Conservation (phyloP, 2,113 vertebrate species). For the Helogale parvula region DNA sequence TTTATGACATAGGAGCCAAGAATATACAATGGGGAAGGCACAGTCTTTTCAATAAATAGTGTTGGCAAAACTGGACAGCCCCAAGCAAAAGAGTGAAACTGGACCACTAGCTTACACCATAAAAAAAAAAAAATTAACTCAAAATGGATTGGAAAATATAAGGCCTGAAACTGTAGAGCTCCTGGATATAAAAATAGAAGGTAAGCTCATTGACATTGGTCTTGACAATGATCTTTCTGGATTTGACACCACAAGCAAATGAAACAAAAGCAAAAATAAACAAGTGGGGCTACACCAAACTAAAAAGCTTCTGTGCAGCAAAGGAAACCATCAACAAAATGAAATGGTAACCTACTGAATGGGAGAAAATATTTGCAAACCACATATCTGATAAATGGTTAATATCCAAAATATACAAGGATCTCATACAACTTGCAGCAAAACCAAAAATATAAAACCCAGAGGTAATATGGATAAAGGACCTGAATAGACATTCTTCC, state of each 20-base stretch:
- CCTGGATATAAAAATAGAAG: background rate
- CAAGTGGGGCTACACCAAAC: background rate
- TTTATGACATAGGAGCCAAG: background rate
- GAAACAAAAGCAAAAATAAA: background rate
- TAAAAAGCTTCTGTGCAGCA: background rate
- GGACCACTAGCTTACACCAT: background rate
- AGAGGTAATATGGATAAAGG: background rate
- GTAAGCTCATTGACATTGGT: background rate
- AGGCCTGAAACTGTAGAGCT: background rate
- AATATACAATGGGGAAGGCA: background rate
- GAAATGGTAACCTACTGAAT: background rate
- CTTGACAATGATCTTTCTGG: background rate
- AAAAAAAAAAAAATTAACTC: background rate
- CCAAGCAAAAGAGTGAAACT: background rate
- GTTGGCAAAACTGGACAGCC: background rate
- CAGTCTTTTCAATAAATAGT: background rate
- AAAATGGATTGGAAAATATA: background rate
- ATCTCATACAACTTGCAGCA: background rate
- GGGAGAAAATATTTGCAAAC: background rate
- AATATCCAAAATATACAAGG: background rate
- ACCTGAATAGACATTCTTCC: background rate
- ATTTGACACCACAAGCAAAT: background rate
- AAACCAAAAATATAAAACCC: background rate
- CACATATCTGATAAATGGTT: background rate
- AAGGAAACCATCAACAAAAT: background rate